Conservation (phyloP, 2,888 invertebrate species). For the Melinopterus prodromus region DNA sequence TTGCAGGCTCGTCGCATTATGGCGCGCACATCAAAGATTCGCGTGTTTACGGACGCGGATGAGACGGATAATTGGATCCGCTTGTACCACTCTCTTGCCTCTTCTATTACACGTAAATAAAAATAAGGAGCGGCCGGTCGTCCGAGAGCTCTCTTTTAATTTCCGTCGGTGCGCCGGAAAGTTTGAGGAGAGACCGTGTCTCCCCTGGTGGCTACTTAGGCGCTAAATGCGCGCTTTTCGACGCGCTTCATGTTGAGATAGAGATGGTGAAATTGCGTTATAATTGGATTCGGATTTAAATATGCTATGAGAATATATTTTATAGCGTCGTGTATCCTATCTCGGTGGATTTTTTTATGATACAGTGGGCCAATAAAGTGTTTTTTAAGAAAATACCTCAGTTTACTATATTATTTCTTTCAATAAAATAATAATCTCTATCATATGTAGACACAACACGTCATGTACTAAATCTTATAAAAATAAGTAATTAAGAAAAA, state of each 20-base stretch:
- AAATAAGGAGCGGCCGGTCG: not conserved
- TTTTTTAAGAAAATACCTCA: too few species aligned
- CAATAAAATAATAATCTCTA: too few species aligned
- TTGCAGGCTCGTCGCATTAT: conserved; percentile 45
- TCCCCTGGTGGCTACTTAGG: not conserved
- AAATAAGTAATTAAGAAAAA: too few species aligned
- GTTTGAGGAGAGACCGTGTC: not conserved
- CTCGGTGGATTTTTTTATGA: not conserved
- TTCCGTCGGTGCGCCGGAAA: not conserved
- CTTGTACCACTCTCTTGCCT: not conserved
- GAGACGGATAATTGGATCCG: not conserved
- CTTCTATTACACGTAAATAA: not conserved
- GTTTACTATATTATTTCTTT: too few species aligned
- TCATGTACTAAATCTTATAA: too few species aligned
- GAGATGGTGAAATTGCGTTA: not conserved
- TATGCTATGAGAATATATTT: not conserved
- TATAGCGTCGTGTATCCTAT: not conserved
- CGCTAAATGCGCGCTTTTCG: not conserved
- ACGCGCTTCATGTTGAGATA: not conserved
- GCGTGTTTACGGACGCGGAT: conserved; percentile 4
- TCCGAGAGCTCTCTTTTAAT: conserved; percentile 4
- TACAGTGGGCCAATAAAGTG: too few species aligned
- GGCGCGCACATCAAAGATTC: not conserved
- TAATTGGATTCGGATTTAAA: not conserved
- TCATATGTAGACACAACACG: too few species aligned